These are phyloP conservation scores for Dreissena rostriformis DNA, from an alignment of 1,140 invertebrate species.

Conservation along the genomic window DNA sequence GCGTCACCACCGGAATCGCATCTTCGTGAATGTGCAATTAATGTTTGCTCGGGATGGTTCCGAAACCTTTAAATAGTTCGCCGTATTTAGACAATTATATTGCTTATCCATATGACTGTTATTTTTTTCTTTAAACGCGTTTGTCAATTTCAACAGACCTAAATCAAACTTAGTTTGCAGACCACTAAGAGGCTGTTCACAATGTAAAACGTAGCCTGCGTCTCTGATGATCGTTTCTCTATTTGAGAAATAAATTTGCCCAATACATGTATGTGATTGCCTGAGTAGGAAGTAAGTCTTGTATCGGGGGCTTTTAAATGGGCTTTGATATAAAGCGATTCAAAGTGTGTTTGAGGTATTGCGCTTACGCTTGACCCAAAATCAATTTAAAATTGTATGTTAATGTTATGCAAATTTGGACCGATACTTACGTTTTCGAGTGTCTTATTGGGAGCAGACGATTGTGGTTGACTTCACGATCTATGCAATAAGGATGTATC, in stretches of 20 bases:
- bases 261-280: neutral
- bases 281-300: neutral
- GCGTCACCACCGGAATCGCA: constrained; percentile 24
- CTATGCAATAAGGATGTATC: neutral
- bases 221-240: neutral
- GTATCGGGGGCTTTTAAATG: neutral
- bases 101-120: neutral
- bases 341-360: neutral
- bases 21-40: constrained; percentile 20
- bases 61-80: constrained; percentile 44
- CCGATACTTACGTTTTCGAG: neutral
- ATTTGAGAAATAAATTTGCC: neutral
- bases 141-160: constrained; percentile 1
- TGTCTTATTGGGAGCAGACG: neutral
- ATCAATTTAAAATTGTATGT: constrained; percentile 1
- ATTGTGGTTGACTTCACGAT: neutral
- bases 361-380: neutral
- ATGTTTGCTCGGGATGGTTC: constrained; percentile 30
- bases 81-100: neutral
- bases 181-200: neutral
- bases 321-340: neutral
- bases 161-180: neutral
- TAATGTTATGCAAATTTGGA: neutral
- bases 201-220: neutral
- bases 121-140: neutral